Evolutionary conservation across 2,113 vertebrate species (phyloP), one percentile per base, ranked within the genome.

Genomic region (Phalacrocorax carbo): DNA sequence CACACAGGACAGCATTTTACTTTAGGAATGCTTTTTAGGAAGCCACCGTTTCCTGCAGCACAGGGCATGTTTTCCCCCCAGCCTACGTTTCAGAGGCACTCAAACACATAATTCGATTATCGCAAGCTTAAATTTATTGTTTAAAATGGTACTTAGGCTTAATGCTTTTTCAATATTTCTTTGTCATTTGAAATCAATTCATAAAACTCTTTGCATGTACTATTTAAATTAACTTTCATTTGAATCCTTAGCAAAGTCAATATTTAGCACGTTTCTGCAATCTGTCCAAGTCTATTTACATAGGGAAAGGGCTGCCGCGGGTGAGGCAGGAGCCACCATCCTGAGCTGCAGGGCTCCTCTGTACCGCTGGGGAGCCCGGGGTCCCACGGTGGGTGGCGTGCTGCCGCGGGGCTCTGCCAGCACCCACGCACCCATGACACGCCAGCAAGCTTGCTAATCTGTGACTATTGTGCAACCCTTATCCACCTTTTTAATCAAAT

Each of bases 391-490:
- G 32, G 34, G 54, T 60, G 10, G 7, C 23, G 9, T 7, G 40
- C 76, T 27, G 36, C 86, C 8, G 13, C 3, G 7, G 27, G 27
- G 20, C 54, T 22, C 61, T 10, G 2, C 5, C 2, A 4, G 51
- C 38, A 4, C 19, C 70, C 32, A 1, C 14, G 4, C 6, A 10
- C 77, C 36, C 20, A 0, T 57, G 10, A 0, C 5, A 0, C 2
- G 7, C n/a, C 27, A 2, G 58, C 0, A 1, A 2, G 5, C 8
- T 49, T 52, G 46, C 54, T 14, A 3, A 1, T 3, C 29, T 1
- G 0, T 20, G 0, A 2, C 25, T 1, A 0, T 8, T 4, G 1
- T 0, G 6, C n/a, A 2, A 11, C 40, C 12, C 54, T 22, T 1
- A 9, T 0, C 17, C 22, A 0, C 26, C 48, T 3, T 15, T n/a